Conservation (phyloP, 1,140 invertebrate species). For the Caerostris darwini region DNA sequence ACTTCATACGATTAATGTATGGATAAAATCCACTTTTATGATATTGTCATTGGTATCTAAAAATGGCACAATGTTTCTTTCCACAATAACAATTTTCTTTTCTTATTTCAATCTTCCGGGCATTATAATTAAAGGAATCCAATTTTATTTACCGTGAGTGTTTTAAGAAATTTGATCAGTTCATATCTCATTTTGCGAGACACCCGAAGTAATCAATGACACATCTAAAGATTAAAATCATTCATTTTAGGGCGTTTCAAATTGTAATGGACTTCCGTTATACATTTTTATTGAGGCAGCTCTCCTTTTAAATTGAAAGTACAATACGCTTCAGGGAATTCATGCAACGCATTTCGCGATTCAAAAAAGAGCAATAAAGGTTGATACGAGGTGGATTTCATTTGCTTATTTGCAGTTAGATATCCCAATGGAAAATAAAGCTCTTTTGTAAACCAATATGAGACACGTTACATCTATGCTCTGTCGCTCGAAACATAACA, state of each 20-base stretch:
- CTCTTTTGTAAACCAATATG: slow-evolving; percentile 34
- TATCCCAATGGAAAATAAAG: neutral
- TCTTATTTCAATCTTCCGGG: too few relatives aligned
- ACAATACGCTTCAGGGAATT: neutral
- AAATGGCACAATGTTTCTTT: too few relatives aligned
- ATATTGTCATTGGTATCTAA: too few relatives aligned
- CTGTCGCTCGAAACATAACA: neutral
- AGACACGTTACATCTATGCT: neutral
- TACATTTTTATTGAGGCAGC: neutral
- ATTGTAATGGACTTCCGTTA: neutral
- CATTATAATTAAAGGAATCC: too few relatives aligned
- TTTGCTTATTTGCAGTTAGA: slow-evolving; percentile 41
- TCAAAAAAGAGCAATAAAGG: neutral
- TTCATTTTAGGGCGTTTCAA: neutral
- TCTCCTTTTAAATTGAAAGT: neutral
- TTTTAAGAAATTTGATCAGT: neutral
- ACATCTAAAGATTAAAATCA: neutral
- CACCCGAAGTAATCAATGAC: neutral
- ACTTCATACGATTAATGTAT: too few relatives aligned
- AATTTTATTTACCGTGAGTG: too few relatives aligned
- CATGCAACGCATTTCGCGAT: neutral
- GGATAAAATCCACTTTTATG: too few relatives aligned
- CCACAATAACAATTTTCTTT: too few relatives aligned
- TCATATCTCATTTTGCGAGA: neutral
- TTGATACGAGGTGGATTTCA: neutral